Conservation (phyloP, 2,113 vertebrate species). For the Oplegnathus fasciatus region DNA sequence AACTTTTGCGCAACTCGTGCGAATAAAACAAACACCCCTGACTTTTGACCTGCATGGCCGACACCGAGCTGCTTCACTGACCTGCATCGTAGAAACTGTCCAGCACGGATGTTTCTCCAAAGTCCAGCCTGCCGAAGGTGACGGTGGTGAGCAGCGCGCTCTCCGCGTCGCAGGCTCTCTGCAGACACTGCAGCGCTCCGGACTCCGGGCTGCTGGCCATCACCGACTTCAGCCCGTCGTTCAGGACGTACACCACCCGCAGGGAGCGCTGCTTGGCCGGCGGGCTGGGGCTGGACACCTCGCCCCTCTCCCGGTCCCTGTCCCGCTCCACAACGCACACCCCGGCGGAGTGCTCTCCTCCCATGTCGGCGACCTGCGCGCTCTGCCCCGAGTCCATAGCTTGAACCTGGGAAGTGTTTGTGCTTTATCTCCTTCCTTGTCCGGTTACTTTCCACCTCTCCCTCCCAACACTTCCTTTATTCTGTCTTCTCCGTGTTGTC, state of each 20-base stretch:
- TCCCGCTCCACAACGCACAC: constrained; percentile 55
- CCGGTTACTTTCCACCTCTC: constrained; percentile 40
- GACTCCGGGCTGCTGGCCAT: constrained; percentile 89
- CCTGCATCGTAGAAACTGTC: constrained; percentile 96
- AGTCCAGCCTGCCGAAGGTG: constrained; percentile 91
- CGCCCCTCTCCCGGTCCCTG: constrained; percentile 66
- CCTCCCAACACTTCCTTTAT: constrained; percentile 26
- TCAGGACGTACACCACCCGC: constrained; percentile 89
- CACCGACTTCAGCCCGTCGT: constrained; percentile 85
- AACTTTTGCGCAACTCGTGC: not conserved
- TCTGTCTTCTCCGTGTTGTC: constrained; percentile 28
- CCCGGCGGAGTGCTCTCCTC: constrained; percentile 77
- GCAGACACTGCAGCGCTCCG: constrained; percentile 90
- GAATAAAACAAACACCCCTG: not conserved
- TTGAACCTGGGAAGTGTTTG: constrained; percentile 1
- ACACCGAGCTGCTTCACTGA: not conserved
- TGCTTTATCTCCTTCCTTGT: constrained; percentile 31
- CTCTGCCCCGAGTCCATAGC: constrained; percentile 81
- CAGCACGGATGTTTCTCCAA: constrained; percentile 90
- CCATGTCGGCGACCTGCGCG: constrained; percentile 77
- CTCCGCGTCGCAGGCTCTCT: constrained; percentile 90
- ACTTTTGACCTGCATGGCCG: not conserved
- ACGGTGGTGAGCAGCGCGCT: constrained; percentile 90
- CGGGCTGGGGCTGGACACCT: constrained; percentile 74
- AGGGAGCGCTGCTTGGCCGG: constrained; percentile 85